Conservation (phyloP, 2,888 invertebrate species). For the Boloria selene region DNA sequence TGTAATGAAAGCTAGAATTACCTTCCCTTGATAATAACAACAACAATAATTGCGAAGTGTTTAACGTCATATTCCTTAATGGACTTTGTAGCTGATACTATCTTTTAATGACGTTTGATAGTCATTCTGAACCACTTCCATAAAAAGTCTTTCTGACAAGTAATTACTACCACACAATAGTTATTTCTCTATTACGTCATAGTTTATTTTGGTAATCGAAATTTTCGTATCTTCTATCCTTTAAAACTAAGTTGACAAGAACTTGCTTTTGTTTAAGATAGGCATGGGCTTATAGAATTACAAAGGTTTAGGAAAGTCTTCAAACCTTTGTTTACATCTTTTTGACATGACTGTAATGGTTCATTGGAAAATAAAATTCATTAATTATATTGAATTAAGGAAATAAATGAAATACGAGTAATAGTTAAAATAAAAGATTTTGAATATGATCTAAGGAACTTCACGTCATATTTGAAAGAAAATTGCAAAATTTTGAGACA, state of each 20-base stretch:
- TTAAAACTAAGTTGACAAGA: constrained; percentile 39
- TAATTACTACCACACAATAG: constrained; percentile 6
- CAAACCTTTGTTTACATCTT: constrained; percentile 33
- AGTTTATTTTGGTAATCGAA: constrained; percentile 9
- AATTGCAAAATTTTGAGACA: no score
- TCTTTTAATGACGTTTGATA: constrained; percentile 15
- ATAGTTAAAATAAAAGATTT: constrained; percentile 7
- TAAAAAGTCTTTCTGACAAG: constrained; percentile 1
- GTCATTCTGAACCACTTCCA: not conserved
- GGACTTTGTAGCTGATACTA: constrained; percentile 15
- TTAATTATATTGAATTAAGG: constrained; percentile 31
- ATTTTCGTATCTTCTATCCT: constrained; percentile 17
- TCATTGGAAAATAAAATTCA: constrained; percentile 34
- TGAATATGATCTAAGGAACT: no score
- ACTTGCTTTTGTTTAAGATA: constrained; percentile 49
- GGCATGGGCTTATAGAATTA: constrained; percentile 36
- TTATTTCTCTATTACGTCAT: constrained; percentile 14
- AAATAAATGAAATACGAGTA: not conserved
- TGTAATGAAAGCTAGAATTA: constrained; percentile 9
- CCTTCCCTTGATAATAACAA: not conserved
- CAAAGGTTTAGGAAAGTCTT: constrained; percentile 34
- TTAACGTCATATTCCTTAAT: constrained; percentile 2
- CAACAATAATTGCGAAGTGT: constrained; percentile 1
- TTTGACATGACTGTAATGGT: constrained; percentile 24
- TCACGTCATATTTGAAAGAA: no score